Evolutionary conservation across 2,888 invertebrate species (phyloP).

Genomic region (Drosophila mimica): DNA sequence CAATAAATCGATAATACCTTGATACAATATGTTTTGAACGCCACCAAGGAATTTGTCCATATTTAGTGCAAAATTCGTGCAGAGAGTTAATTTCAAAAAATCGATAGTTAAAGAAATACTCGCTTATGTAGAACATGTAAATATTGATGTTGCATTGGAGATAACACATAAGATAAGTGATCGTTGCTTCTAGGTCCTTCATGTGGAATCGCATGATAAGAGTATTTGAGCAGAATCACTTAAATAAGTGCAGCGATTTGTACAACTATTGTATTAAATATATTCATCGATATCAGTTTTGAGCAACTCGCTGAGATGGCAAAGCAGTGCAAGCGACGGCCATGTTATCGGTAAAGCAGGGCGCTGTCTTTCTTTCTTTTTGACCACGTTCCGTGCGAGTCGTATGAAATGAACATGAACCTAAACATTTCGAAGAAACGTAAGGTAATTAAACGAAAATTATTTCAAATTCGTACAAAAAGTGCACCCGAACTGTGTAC

Average conservation of each 20-base stretch:
- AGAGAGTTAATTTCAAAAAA: not conserved
- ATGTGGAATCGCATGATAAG: no score
- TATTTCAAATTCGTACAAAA: conserved; percentile 7
- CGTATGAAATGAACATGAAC: conserved; percentile 84
- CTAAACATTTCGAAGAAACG: conserved; percentile 85
- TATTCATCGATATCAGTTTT: conserved; percentile 6
- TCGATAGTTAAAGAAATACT: not conserved
- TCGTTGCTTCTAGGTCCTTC: not conserved
- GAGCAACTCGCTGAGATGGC: conserved; percentile 34
- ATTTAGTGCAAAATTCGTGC: not conserved
- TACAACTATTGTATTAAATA: not conserved
- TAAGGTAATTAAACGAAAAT: conserved; percentile 82
- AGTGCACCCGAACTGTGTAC: not conserved
- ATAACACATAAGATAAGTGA: rapidly evolving
- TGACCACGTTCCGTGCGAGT: conserved; percentile 85
- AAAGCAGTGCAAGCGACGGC: conserved; percentile 62
- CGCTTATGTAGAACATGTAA: not conserved
- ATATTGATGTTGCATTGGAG: not conserved
- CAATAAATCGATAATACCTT: conserved; percentile 7
- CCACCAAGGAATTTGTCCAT: not conserved
- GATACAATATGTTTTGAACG: conserved; percentile 10
- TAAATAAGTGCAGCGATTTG: rapidly evolving
- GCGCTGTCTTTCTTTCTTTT: conserved; percentile 83
- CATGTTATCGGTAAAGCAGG: conserved; percentile 80
- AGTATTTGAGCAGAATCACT: no score